Evolutionary conservation across 2,113 vertebrate species (phyloP).

Genomic region (Ramphastos sulfuratus): DNA sequence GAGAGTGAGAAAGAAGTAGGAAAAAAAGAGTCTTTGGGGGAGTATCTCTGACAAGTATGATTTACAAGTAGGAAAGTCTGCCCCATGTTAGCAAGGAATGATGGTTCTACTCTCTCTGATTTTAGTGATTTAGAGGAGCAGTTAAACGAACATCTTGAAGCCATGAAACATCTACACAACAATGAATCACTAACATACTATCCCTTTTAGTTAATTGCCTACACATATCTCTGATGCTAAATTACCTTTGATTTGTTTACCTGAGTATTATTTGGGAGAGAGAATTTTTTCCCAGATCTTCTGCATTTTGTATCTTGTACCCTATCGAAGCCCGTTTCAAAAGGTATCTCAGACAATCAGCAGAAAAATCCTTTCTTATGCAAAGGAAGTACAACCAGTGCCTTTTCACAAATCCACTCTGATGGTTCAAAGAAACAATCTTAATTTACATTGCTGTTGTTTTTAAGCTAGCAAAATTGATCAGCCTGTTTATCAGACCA

Average conservation of each 20-base stretch:
- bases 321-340: background rate
- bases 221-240: background rate
- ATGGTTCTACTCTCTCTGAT: background rate
- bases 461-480: background rate
- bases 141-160: background rate
- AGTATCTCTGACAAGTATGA: constrained; percentile 26
- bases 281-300: background rate
- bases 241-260: background rate
- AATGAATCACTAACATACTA: background rate
- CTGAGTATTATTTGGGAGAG: background rate
- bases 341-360: background rate
- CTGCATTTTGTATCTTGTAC: background rate
- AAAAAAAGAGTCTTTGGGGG: background rate
- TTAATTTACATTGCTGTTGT: background rate
- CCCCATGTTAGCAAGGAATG: background rate
- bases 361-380: background rate
- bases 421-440: background rate
- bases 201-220: background rate
- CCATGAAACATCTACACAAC: background rate
- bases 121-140: background rate
- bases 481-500: background rate
- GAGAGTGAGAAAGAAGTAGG: background rate
- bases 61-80: background rate
- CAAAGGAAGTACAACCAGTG: background rate
- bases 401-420: background rate